Base-by-base conservation (phyloP, 2,888 invertebrate species). In the Catonia carolina region DNA sequence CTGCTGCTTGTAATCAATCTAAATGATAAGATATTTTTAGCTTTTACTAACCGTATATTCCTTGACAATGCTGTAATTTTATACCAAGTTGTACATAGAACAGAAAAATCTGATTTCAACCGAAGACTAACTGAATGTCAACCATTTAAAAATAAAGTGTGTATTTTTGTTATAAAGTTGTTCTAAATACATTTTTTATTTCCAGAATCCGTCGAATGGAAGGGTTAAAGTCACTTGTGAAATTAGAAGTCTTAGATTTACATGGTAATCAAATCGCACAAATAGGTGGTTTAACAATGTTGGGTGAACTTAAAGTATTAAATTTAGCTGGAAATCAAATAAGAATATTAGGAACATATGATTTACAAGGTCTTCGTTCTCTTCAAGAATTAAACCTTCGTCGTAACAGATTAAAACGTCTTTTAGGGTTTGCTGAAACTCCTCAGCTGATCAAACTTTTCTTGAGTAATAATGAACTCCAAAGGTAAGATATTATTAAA, bases 271-370 rank as follows among this genome's bases (percentile, higher is more conserved):
- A 90, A 74, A 88, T 96, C 63, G 72, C 73, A 42, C 84, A 84
- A 71, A 81, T 90, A 17, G 78, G 77, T 22, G 89, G 89, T 48
- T 74, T 92, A 62, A 76, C 78, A 33, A 78, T 75, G 66, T 78
- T 92, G 61, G 76, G 75, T 52, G 86, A 90, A 65, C 74, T 96
- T 51, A 89, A 94, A 74, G 93, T 95, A 14, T 78, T 96, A 49
- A 96, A 96, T 75, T 78, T 95, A 67, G 94, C 95, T 48, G 94
- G 94, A 20, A 96, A 96, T 75, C 87, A 88, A 70, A 85, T 96
- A 54, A 81, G 84, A 64, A 79, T 78, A 64, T 83, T 95, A 54
- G 85, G 86, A 45, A 78, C 78, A 60, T 80, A 83, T 58, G 91
- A 93, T 69, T 81, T 95, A 56, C 78, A 81, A 62, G 93, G 92